Conservation (phyloP, 2,113 vertebrate species). For the Misgurnus mizolepis region DNA sequence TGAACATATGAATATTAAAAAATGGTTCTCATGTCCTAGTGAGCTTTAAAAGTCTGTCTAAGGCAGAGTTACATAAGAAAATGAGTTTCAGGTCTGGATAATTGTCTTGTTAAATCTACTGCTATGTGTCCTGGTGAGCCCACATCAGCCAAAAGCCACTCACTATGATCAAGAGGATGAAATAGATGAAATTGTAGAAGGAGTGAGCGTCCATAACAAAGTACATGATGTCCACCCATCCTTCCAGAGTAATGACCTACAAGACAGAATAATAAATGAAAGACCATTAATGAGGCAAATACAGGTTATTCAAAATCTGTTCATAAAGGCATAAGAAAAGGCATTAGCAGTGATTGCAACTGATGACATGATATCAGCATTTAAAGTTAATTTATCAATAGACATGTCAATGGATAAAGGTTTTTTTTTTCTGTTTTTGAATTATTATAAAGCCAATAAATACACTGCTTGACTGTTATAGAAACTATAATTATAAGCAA, state of each 20-base stretch:
- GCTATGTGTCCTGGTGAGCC: background rate
- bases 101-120: background rate
- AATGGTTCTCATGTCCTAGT: background rate
- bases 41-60: background rate
- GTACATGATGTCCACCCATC: slow-evolving; percentile 99
- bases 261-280: slow-evolving; percentile 32
- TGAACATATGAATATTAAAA: too few species aligned
- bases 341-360: too few species aligned
- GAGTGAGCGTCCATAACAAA: slow-evolving; percentile 99
- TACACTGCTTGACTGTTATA: background rate
- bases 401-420: too few species aligned
- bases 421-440: too few species aligned
- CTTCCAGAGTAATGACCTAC: slow-evolving; percentile 97
- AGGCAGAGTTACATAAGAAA: background rate
- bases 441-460: too few species aligned
- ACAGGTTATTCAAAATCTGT: background rate
- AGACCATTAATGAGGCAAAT: background rate
- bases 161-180: slow-evolving; percentile 99
- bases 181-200: slow-evolving; percentile 99
- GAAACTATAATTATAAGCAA: background rate
- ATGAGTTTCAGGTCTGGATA: background rate
- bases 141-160: slow-evolving; percentile 68
- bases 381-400: too few species aligned
- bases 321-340: too few species aligned
- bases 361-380: too few species aligned